Evolutionary conservation across 2,888 invertebrate species (phyloP).

Genomic region (Azorinus chamasolen): DNA sequence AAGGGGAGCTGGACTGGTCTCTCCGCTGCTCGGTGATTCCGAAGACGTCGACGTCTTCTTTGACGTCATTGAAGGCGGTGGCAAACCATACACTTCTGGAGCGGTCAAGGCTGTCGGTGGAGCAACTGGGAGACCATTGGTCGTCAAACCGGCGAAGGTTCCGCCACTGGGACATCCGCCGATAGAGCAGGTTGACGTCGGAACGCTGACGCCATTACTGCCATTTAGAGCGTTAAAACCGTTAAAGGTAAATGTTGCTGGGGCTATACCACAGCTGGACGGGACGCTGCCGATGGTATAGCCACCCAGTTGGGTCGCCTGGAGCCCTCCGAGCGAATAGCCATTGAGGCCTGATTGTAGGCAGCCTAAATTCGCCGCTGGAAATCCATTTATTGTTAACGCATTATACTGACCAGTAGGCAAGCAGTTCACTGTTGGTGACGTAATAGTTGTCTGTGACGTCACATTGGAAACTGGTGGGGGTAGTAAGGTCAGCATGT

Average conservation of each 20-base stretch:
- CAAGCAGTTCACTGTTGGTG: slow-evolving; percentile 45
- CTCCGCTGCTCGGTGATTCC: slow-evolving; percentile 56
- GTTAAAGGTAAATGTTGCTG: slow-evolving; percentile 23
- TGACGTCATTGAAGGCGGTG: slow-evolving; percentile 29
- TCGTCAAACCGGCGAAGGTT: slow-evolving; percentile 32
- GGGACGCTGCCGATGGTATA: slow-evolving; percentile 38
- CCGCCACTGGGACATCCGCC: slow-evolving; percentile 24
- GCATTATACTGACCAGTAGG: slow-evolving; percentile 43
- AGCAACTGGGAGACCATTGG: slow-evolving; percentile 43
- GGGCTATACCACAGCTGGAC: slow-evolving; percentile 33
- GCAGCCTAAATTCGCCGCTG: slow-evolving; percentile 34
- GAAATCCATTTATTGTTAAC: slow-evolving; percentile 47
- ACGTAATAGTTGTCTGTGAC: slow-evolving; percentile 47
- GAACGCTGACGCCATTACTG: slow-evolving; percentile 26
- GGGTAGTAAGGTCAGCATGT: slow-evolving; percentile 57
- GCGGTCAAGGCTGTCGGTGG: slow-evolving; percentile 51
- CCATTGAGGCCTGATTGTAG: slow-evolving; percentile 45
- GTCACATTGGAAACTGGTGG: slow-evolving; percentile 29
- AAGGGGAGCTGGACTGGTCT: slow-evolving; percentile 56
- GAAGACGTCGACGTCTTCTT: slow-evolving; percentile 38
- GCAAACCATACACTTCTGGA: slow-evolving; percentile 55
- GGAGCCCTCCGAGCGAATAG: slow-evolving; percentile 41
- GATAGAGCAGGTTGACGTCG: slow-evolving; percentile 34
- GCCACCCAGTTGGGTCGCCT: slow-evolving; percentile 29
- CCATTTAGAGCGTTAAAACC: slow-evolving; percentile 23